phyloP scores from a whole-genome alignment of 2,113 vertebrate genomes.

The Percina caprodes region DNA sequence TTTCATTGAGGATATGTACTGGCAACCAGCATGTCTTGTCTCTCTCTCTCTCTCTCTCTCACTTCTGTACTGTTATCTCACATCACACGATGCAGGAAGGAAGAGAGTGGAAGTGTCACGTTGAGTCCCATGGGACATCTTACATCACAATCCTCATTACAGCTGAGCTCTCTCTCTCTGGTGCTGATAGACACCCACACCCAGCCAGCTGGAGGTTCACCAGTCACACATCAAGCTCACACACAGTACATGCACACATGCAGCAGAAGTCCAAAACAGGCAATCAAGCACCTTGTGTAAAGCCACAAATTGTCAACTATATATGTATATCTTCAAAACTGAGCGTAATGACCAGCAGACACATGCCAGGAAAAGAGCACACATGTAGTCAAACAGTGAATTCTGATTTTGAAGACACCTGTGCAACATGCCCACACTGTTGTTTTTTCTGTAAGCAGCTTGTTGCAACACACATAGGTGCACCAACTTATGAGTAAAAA shows the following conservation, averaged over 20 bases:
- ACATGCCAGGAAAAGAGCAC: background rate
- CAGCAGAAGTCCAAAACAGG: conserved; percentile 11
- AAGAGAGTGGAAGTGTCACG: background rate
- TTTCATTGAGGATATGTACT: background rate
- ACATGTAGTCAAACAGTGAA: background rate
- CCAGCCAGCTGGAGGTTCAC: conserved; percentile 35
- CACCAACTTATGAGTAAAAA: conserved; percentile 35
- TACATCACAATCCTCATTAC: conserved; percentile 53
- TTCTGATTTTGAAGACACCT: background rate
- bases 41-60: background rate
- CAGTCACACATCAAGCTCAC: conserved; percentile 28
- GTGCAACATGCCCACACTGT: background rate
- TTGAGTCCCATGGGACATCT: conserved; percentile 37
- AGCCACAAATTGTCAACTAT: background rate
- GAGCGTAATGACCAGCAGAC: background rate
- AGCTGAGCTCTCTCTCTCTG: conserved; percentile 10
- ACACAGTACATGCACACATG: background rate
- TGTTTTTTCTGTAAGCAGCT: background rate
- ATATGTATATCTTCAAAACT: background rate
- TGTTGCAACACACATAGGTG: conserved; percentile 16
- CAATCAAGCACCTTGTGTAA: background rate
- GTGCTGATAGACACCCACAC: conserved; percentile 36
- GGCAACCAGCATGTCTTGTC: background rate
- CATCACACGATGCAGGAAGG: conserved; percentile 19
- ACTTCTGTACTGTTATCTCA: background rate